Base-by-base conservation (phyloP, 2,797 vertebrate genomes). In the Galaxias olidus region DNA sequence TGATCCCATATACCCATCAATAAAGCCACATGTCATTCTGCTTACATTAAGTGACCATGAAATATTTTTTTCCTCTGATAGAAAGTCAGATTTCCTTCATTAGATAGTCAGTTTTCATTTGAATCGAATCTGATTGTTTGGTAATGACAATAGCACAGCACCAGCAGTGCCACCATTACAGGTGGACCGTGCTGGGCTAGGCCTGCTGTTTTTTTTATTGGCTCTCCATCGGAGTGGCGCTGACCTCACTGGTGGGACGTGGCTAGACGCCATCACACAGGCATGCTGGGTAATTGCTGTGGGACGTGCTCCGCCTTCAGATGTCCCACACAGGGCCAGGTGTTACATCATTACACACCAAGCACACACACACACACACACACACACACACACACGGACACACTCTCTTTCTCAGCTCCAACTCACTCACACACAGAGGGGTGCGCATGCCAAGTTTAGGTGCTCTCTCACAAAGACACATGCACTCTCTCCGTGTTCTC, bases 191-290 rank as follows among this genome's bases (percentile, higher is more conserved):
- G 82, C 85, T 90, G 87, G 86, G 89, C 82, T 87, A 88, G 87
- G 90, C 93, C 93, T 92, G 92, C 94, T 93, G 92, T 92, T 2
- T 2, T 91, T 94, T 94, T 94, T 94, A 94, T 91, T 90, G 93
- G 88, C 79, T 87, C 88, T 76, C 64, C 81, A 86, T 90, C 85
- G 86, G 88, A 91, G 91, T 90, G 90, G 89, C 89, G 90, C 92
- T 94, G 92, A 93, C 90, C 91, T 93, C 93, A 93, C 85, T 91
- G 75, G 76, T 81, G 80, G 88, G 90, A 89, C 91, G 83, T 82
- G 69, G 90, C 92, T 92, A 94, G 91, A 80, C 69, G 74, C 78
- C 78, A 78, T 72, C 87, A 88, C 87, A 79, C 81, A 84, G 81
- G 77, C 82, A 67, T 61, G 74, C 74, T 75, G 72, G 85, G 75